Evolutionary conservation across 2,888 invertebrate genomes (phyloP).

Genomic region (Athetis lepigone): DNA sequence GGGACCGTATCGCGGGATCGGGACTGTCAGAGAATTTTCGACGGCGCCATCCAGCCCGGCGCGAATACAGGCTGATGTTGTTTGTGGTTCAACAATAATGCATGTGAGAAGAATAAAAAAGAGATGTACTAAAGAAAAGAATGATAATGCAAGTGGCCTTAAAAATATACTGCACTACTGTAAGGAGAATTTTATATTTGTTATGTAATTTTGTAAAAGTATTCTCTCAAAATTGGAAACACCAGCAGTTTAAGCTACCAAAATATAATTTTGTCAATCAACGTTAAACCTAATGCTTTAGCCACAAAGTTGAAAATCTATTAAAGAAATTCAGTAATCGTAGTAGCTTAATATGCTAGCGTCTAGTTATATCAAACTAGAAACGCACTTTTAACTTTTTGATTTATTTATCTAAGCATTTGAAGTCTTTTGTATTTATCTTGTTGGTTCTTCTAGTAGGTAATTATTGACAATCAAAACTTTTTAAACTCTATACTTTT

Average conservation of each 20-base stretch:
- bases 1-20: constrained; percentile 87
- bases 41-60: constrained; percentile 84
- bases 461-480: not conserved
- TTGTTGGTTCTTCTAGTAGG: too few relatives aligned
- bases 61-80: constrained; percentile 78
- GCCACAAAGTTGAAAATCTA: too few relatives aligned
- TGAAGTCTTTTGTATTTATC: too few relatives aligned
- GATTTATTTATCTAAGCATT: too few relatives aligned
- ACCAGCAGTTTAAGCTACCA: too few relatives aligned
- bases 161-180: not conserved
- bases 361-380: too few relatives aligned
- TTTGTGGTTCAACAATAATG: constrained; percentile 51
- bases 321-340: too few relatives aligned
- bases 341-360: too few relatives aligned
- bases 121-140: constrained; percentile 24
- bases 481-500: constrained; percentile 13
- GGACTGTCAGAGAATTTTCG: constrained; percentile 85
- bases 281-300: too few relatives aligned
- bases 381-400: too few relatives aligned
- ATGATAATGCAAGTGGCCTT: constrained; percentile 17
- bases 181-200: not conserved
- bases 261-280: too few relatives aligned
- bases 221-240: too few relatives aligned
- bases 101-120: constrained; percentile 39
- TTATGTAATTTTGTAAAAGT: not conserved